Percentiles rank a stretch among this genome's conserved stretches.
phyloP scores from a whole-genome alignment of 2,888 invertebrate species.

The Scaptomyza polygonia region DNA sequence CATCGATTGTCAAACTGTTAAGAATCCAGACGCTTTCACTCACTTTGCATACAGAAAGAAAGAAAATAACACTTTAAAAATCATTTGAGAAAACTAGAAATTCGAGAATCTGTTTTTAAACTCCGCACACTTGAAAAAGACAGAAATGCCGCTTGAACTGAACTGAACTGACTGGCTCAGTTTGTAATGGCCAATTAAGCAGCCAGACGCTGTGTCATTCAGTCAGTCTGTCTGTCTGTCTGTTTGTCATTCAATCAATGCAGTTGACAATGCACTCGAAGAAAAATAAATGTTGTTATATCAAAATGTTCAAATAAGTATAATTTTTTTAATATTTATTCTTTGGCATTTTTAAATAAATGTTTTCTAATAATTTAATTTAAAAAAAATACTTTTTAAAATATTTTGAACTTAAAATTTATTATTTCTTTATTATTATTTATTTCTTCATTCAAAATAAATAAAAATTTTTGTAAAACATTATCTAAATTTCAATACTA shows the following conservation, averaged over 20 bases:
- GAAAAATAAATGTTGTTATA: neutral
- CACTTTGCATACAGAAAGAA: constrained; percentile 68
- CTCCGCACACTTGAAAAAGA: constrained; percentile 46
- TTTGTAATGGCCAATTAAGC: constrained; percentile 77
- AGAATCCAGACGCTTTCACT: constrained; percentile 70
- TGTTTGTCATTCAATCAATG: constrained; percentile 34
- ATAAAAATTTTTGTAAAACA: too few relatives aligned
- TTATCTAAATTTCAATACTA: too few relatives aligned
- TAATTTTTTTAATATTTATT: too few relatives aligned
- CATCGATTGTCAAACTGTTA: constrained; percentile 28
- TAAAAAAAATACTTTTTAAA: too few relatives aligned
- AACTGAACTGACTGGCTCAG: constrained; percentile 30
- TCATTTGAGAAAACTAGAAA: constrained; percentile 49
- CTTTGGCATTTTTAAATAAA: too few relatives aligned
- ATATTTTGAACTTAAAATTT: too few relatives aligned
- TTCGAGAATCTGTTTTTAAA: constrained; percentile 41
- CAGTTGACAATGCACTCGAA: constrained; percentile 2
- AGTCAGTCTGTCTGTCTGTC: constrained; percentile 22
- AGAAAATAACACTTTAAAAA: constrained; percentile 21
- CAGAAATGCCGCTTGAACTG: constrained; percentile 63
- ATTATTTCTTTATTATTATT: too few relatives aligned
- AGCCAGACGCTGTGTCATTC: constrained; percentile 41
- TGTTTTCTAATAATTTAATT: too few relatives aligned
- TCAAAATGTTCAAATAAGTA: too few relatives aligned
- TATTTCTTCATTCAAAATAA: too few relatives aligned